Evolutionary conservation across 1,140 invertebrate species (phyloP).

Genomic region (Caenorhabditis remanei): DNA sequence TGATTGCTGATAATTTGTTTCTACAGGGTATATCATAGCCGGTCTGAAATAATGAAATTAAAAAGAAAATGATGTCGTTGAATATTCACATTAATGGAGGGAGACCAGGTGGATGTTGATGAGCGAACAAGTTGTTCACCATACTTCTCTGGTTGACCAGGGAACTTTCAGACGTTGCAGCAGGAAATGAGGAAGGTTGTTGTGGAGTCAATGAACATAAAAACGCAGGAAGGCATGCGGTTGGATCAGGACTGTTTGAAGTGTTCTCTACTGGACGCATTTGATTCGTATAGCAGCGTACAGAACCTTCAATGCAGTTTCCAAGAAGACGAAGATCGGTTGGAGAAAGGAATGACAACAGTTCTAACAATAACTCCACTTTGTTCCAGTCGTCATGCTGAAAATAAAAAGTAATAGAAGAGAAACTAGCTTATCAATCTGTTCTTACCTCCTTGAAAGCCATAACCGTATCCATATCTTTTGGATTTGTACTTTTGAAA

Average conservation of each 20-base stretch:
- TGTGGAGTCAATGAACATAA: neutral
- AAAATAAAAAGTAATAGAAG: neutral
- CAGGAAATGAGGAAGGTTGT: neutral
- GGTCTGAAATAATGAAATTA: neutral
- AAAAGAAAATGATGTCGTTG: neutral
- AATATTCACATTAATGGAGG: neutral
- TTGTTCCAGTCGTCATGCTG: conserved; percentile 36
- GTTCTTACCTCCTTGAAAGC: conserved; percentile 20
- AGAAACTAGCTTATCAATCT: no score
- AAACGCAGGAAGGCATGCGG: neutral
- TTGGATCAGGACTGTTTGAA: neutral
- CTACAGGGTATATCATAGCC: neutral
- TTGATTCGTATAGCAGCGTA: conserved; percentile 5
- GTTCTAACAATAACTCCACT: conserved; percentile 25
- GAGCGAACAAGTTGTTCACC: neutral
- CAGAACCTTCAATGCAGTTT: conserved; percentile 23
- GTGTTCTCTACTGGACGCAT: conserved; percentile 25
- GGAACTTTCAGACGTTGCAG: neutral
- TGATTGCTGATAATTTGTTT: neutral
- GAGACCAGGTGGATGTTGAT: neutral
- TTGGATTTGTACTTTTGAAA: neutral
- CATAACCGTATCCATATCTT: conserved; percentile 23
- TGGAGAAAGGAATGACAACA: conserved; percentile 7
- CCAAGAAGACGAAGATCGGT: conserved; percentile 7
- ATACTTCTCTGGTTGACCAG: neutral